Percentiles rank a stretch among this genome's conserved stretches.
Evolutionary conservation across 1,140 invertebrate species (phyloP).

Genomic region (Lanistes nyassanus): DNA sequence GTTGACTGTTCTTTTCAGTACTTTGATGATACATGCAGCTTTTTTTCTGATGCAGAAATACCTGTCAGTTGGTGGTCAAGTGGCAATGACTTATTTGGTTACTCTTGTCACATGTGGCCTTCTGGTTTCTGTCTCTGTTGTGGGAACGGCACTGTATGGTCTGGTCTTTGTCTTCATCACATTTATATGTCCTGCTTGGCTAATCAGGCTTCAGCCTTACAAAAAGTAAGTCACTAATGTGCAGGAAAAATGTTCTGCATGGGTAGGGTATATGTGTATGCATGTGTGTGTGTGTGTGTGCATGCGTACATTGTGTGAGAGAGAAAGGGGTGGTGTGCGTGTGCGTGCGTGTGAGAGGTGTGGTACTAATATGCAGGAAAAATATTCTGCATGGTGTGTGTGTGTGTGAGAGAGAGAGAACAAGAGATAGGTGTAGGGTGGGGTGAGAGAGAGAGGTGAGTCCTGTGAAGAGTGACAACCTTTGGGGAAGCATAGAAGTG

Average conservation of each 20-base stretch:
- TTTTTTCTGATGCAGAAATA: constrained; percentile 44
- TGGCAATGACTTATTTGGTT: constrained; percentile 49
- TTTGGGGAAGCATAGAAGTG: too few relatives aligned
- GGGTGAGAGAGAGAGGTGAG: background rate
- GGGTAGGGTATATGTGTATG: background rate
- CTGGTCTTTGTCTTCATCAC: constrained; percentile 69
- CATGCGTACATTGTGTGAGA: background rate
- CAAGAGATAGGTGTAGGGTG: background rate
- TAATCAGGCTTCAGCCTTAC: constrained; percentile 82
- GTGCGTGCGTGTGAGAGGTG: background rate
- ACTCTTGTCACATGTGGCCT: constrained; percentile 36
- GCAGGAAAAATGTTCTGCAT: background rate
- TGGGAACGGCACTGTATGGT: constrained; percentile 67
- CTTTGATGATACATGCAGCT: too few relatives aligned
- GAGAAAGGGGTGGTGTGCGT: background rate
- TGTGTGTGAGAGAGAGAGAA: background rate
- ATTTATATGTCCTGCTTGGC: constrained; percentile 79
- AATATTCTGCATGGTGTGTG: background rate
- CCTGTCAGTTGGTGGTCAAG: constrained; percentile 44
- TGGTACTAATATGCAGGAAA: background rate
- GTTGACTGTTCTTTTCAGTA: constrained; percentile 9
- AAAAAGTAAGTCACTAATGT: constrained; percentile 76
- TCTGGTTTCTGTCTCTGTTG: constrained; percentile 68
- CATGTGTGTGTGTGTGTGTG: constrained; percentile 11
- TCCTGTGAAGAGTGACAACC: background rate